Evolutionary conservation across 2,888 invertebrate species (phyloP).

Genomic region (Andrena hattorfiana): DNA sequence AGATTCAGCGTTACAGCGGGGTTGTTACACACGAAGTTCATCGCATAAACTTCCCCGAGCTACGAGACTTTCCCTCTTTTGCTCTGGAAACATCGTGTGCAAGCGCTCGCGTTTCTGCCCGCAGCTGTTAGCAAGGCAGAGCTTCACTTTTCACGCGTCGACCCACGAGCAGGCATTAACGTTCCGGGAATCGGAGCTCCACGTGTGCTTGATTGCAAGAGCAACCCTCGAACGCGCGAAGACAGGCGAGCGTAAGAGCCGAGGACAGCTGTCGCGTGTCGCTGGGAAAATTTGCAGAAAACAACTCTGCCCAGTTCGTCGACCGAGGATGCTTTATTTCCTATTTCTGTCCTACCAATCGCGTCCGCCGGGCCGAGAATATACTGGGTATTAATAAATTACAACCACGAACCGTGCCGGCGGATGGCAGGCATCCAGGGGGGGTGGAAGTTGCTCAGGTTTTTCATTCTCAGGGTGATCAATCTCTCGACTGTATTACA

Average conservation of each 20-base stretch:
- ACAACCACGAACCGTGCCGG: neutral
- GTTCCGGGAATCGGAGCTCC: conserved; percentile 13
- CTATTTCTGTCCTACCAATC: neutral
- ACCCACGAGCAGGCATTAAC: conserved; percentile 25
- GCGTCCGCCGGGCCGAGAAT: neutral
- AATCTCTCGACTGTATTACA: neutral
- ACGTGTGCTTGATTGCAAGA: neutral
- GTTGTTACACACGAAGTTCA: conserved; percentile 21
- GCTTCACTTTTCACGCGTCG: conserved; percentile 29
- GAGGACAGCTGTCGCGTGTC: conserved; percentile 7
- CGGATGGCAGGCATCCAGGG: neutral
- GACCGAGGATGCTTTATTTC: neutral
- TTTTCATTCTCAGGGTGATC: neutral
- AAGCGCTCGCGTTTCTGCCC: neutral
- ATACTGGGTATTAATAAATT: neutral
- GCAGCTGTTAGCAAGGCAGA: conserved; percentile 17
- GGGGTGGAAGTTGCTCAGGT: neutral
- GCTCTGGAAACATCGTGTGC: neutral
- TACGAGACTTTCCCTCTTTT: conserved; percentile 9
- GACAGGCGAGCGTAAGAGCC: neutral
- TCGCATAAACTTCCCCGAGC: conserved; percentile 16
- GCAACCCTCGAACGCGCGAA: neutral
- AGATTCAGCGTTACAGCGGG: conserved; percentile 3
- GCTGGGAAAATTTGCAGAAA: neutral
- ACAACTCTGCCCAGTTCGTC: neutral